A percentile compares a stretch with the other conserved stretches of the same genome.
phyloP scores from a whole-genome alignment of 2,113 vertebrate species.

The Nerophis lumbriciformis region DNA sequence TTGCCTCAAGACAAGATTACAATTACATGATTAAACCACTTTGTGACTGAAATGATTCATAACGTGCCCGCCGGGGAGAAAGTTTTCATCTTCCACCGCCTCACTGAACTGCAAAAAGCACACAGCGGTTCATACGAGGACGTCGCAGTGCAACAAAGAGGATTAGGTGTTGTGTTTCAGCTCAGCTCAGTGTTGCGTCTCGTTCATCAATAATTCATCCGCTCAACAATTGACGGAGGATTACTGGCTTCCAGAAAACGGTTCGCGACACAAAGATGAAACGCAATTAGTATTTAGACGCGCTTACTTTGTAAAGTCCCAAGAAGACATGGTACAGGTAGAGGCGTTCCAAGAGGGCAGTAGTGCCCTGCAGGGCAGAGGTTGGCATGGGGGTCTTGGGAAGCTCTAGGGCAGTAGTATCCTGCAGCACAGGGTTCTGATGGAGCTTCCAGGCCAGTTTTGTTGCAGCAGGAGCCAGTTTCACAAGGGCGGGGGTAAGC shows the following conservation, averaged over 20 bases:
- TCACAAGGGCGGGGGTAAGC: conserved; percentile 70
- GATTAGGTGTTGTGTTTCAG: conserved; percentile 15
- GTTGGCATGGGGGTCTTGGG: conserved; percentile 46
- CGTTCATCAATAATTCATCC: conserved; percentile 19
- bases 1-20: conserved; percentile 41
- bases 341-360: conserved; percentile 74
- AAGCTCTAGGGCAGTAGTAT: conserved; percentile 75
- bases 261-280: background rate
- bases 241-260: background rate
- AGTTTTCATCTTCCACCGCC: conserved; percentile 28
- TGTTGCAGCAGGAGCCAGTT: conserved; percentile 72
- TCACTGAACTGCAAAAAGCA: conserved; percentile 34
- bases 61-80: conserved; percentile 12
- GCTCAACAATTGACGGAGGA: background rate
- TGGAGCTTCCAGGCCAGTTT: conserved; percentile 54
- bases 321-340: conserved; percentile 62
- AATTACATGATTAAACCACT: conserved; percentile 52
- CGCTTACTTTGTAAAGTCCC: conserved; percentile 68
- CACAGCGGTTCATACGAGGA: conserved; percentile 31
- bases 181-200: conserved; percentile 15
- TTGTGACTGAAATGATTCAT: conserved; percentile 54
- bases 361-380: conserved; percentile 74
- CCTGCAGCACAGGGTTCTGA: conserved; percentile 63
- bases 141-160: conserved; percentile 8
- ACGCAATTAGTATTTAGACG: too few relatives aligned